A percentile compares a stretch with the other conserved stretches of the same genome.
phyloP scores from a whole-genome alignment of 2,113 vertebrate species.

The Numenius arquata region DNA sequence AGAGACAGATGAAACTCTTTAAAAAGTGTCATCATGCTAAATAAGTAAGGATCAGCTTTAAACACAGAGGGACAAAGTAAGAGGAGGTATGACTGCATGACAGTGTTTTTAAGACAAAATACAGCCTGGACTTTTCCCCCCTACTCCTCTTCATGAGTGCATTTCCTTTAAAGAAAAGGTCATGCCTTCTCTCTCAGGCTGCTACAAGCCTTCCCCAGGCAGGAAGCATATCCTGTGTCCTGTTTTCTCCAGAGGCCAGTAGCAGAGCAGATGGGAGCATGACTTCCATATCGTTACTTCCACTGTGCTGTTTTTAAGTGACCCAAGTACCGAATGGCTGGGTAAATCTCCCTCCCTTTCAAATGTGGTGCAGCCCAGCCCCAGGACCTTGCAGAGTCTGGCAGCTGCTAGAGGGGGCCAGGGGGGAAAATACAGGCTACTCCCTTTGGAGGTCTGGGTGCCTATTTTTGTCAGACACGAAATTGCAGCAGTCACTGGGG shows the following conservation, averaged over 20 bases:
- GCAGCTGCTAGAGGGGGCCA: not conserved
- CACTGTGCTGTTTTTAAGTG: not conserved
- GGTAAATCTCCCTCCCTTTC: not conserved
- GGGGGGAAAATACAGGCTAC: not conserved
- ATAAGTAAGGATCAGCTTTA: not conserved
- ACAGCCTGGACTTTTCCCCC: not conserved
- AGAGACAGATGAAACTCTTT: not conserved
- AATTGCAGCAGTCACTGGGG: not conserved
- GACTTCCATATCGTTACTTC: not conserved
- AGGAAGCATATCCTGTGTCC: conserved; percentile 40
- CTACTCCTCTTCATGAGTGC: not conserved
- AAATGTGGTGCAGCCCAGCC: not conserved
- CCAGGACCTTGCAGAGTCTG: not conserved
- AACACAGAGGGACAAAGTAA: not conserved
- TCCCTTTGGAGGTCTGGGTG: not conserved
- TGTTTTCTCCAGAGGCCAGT: not conserved
- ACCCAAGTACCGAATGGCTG: not conserved
- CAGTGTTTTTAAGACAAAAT: not conserved
- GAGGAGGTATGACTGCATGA: not conserved
- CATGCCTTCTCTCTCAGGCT: not conserved
- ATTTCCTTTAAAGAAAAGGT: conserved; percentile 25
- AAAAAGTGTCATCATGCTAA: not conserved
- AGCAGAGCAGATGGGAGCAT: not conserved
- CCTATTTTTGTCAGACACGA: conserved; percentile 29
- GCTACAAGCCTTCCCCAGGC: not conserved